Percentiles rank a stretch among this genome's conserved stretches.
Evolutionary conservation across 2,888 invertebrate species (phyloP).

Genomic region (Nymphalis c-album): DNA sequence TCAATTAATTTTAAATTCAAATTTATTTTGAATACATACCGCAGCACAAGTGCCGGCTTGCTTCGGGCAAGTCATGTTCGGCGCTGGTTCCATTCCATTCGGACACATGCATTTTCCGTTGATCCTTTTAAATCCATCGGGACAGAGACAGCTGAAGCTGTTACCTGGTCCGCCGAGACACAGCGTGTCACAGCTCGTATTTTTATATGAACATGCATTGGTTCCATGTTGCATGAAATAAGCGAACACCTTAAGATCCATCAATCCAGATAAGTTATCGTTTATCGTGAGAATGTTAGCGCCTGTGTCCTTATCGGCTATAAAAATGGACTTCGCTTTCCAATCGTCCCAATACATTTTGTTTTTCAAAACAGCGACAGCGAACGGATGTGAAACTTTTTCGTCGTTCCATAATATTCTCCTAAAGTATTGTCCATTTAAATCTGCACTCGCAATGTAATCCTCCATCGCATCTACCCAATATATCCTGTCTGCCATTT

Average conservation of each 20-base stretch:
- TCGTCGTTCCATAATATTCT: slow-evolving; percentile 84
- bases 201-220: slow-evolving; percentile 85
- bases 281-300: slow-evolving; percentile 82
- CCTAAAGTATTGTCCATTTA: slow-evolving; percentile 85
- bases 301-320: slow-evolving; percentile 89
- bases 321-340: slow-evolving; percentile 89
- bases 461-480: slow-evolving; percentile 94
- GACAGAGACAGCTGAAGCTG: slow-evolving; percentile 88
- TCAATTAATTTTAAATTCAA: too few species aligned
- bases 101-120: slow-evolving; percentile 88
- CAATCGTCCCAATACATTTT: slow-evolving; percentile 95
- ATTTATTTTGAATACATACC: too few species aligned
- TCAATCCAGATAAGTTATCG: slow-evolving; percentile 85
- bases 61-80: slow-evolving; percentile 86
- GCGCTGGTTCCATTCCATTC: slow-evolving; percentile 82
- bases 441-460: slow-evolving; percentile 88
- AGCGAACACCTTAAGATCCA: slow-evolving; percentile 91
- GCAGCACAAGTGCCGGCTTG: slow-evolving; percentile 80
- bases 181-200: slow-evolving; percentile 85
- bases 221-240: slow-evolving; percentile 88
- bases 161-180: slow-evolving; percentile 89
- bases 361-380: slow-evolving; percentile 92
- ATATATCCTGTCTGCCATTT: slow-evolving; percentile 89
- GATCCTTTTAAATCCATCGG: slow-evolving; percentile 85
- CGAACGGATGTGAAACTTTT: slow-evolving; percentile 90